These are phyloP conservation scores for Sapayoa aenigma DNA, from an alignment of 2,113 vertebrate species.

Conservation along the genomic window DNA sequence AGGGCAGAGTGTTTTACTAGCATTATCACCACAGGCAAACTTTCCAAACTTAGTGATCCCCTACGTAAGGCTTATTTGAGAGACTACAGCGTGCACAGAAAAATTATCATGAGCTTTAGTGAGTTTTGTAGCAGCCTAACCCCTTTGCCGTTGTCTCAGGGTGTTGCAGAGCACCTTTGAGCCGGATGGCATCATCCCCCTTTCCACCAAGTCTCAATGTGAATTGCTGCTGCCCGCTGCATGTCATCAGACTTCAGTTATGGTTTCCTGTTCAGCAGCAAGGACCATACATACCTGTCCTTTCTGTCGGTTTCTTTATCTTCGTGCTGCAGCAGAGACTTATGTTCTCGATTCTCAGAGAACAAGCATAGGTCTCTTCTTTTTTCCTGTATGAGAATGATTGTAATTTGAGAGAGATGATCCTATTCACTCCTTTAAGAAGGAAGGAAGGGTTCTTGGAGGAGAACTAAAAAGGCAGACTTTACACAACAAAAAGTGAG, in stretches of 20 bases:
- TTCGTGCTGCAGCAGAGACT: not conserved
- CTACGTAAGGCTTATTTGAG: not conserved
- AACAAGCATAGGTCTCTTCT: not conserved
- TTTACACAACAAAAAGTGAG: conserved; percentile 2
- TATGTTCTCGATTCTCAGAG: not conserved
- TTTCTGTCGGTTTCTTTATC: not conserved
- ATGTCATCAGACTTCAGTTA: not conserved
- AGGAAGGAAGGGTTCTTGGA: not conserved
- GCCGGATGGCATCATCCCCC: not conserved
- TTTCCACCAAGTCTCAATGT: not conserved
- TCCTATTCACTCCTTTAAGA: conserved; percentile 25
- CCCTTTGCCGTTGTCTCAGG: not conserved
- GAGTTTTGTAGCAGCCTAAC: not conserved
- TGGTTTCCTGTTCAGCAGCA: not conserved
- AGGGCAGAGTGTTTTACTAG: not conserved
- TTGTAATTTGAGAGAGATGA: conserved; percentile 34
- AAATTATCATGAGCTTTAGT: not conserved
- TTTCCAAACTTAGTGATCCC: not conserved
- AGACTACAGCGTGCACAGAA: not conserved
- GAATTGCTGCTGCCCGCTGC: not conserved
- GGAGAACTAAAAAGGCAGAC: not conserved
- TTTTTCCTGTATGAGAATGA: not conserved
- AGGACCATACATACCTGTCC: not conserved
- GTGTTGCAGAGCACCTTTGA: not conserved
- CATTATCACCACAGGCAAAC: rapidly evolving